phyloP scores from a whole-genome alignment of 1,140 invertebrate species.

The Tetragonula clypearis region DNA sequence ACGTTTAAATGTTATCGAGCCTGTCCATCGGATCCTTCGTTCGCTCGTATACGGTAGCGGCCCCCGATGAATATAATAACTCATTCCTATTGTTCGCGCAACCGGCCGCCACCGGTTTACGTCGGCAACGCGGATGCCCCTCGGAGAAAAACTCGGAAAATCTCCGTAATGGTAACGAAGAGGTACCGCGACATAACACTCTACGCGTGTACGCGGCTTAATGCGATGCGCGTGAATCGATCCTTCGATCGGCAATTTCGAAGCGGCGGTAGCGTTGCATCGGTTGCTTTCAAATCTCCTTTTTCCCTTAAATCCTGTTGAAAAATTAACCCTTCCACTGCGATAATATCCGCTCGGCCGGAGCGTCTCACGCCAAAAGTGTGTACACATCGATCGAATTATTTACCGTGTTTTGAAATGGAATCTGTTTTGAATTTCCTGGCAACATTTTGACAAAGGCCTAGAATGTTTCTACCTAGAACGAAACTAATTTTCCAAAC shows the following conservation, averaged over 20 bases:
- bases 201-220: neutral
- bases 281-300: neutral
- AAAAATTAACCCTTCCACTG: no score
- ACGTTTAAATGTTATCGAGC: conserved; percentile 47
- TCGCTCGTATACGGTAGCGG: conserved; percentile 43
- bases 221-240: neutral
- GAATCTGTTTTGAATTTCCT: no score
- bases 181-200: neutral
- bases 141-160: conserved; percentile 18
- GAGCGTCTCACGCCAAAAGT: no score
- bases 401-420: no score
- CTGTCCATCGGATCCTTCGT: conserved; percentile 46
- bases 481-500: no score
- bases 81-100: conserved; percentile 44
- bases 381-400: no score
- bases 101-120: neutral
- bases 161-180: neutral
- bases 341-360: no score
- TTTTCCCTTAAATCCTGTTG: no score
- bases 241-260: neutral
- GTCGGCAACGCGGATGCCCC: neutral
- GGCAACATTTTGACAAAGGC: no score
- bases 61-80: conserved; percentile 42
- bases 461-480: no score
- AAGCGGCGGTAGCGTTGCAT: neutral